Evolutionary conservation across 2,113 vertebrate species (phyloP).

Genomic region (Ovis aries): DNA sequence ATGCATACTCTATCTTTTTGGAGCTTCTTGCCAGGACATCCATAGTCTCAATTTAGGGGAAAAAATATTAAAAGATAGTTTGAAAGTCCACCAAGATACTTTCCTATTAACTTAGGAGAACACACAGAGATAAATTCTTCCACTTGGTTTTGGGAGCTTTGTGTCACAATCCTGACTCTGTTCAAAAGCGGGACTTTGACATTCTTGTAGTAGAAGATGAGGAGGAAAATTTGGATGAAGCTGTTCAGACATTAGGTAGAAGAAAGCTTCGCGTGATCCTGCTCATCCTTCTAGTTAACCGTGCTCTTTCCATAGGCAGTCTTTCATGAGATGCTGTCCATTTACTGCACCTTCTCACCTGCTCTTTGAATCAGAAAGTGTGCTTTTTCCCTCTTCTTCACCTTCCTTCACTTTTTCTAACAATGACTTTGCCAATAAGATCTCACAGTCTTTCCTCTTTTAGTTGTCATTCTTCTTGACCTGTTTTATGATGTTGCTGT

Average conservation of each 20-base stretch:
- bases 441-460: not conserved
- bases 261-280: not conserved
- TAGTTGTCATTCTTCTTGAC: not conserved
- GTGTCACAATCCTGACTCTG: not conserved
- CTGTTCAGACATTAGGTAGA: not conserved
- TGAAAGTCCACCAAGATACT: slow-evolving; percentile 61
- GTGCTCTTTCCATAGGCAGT: not conserved
- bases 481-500: not conserved
- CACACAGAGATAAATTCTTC: slow-evolving; percentile 59
- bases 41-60: slow-evolving; percentile 59
- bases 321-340: not conserved
- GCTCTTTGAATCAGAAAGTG: not conserved
- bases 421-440: not conserved
- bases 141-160: slow-evolving; percentile 49
- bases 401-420: not conserved
- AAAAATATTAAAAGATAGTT: slow-evolving; percentile 63
- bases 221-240: not conserved
- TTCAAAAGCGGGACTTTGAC: not conserved
- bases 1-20: slow-evolving; percentile 69
- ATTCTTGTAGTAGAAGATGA: not conserved
- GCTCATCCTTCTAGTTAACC: not conserved
- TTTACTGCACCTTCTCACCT: not conserved
- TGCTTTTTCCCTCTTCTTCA: not conserved
- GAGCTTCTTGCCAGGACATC: slow-evolving; percentile 75
- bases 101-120: slow-evolving; percentile 71